Evolutionary conservation across 1,140 invertebrate species (phyloP), one percentile per base, ranked within the genome.

Genomic region (Rhizoglyphus robini): DNA sequence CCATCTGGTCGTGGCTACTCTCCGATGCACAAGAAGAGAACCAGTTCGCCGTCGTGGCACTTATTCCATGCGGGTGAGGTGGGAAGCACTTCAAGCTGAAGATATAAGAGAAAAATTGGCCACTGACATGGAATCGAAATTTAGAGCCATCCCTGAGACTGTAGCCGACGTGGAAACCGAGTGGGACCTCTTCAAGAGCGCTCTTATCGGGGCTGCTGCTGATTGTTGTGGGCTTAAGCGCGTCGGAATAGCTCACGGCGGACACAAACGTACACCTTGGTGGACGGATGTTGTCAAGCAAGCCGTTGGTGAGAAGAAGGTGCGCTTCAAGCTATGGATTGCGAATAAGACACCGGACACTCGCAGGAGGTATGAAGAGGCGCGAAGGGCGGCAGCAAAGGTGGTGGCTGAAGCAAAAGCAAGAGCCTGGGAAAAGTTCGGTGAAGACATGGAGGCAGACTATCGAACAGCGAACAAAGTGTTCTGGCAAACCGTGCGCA

Each of bases 401-500:
- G 29, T 23, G 11, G 51, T 57, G 23, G 51, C 51, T 11, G 51
- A 11, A 11, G 51, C 23, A 11, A 57, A 57, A 30, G 11, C 51
- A 11, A 11, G 23, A 23, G 11, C 51, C 11, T 57, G 51, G 51
- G 23, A 57, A 23, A 57, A 30, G 11, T 57, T 57, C 51, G 29
- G 51, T 11, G 51, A 13, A 23, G 51, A 11, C 20, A 13, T 57
- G 11, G 20, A 20, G 23, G 20, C 11, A 11, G 23, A 23, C 51
- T 57, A 13, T 23, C 11, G 51, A n/a, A n/a, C n/a, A n/a, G n/a
- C n/a, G n/a, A n/a, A n/a, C n/a, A n/a, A n/a, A n/a, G n/a, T n/a
- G n/a, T 57, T 57, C 51, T 57, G 51, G 51, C 51, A 57, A 23
- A 57, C 51, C 51, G 23, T 57, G 11, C 20, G 29, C 20, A 11